These are phyloP conservation scores for Cybosia mesomella DNA, from an alignment of 2,888 invertebrate genomes.

Conservation along the genomic window DNA sequence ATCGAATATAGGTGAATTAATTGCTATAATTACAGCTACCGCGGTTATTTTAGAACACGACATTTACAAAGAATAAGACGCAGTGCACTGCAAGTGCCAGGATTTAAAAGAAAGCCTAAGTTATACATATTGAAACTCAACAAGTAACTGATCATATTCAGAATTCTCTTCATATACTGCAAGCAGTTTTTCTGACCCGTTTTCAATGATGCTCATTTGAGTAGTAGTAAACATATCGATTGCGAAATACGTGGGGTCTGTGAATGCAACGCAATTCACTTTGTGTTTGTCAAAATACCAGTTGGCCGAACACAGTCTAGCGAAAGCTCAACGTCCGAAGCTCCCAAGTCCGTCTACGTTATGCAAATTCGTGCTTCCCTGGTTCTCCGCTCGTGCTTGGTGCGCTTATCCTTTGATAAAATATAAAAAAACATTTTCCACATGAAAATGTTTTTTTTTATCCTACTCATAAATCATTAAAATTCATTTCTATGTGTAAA, in stretches of 20 bases:
- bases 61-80: no score
- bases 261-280: not conserved
- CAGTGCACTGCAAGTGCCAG: no score
- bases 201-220: not conserved
- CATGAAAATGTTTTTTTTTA: no score
- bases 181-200: not conserved
- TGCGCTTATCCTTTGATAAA: not conserved
- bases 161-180: not conserved
- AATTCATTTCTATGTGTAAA: not conserved
- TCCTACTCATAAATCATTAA: no score
- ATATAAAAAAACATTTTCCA: no score
- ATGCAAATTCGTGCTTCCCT: not conserved
- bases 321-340: conserved; percentile 1
- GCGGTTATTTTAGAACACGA: no score
- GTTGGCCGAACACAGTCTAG: not conserved
- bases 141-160: not conserved
- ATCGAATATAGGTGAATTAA: no score
- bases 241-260: not conserved
- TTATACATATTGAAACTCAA: not conserved
- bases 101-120: no score
- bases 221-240: not conserved
- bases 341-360: conserved; percentile 2
- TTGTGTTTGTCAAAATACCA: not conserved
- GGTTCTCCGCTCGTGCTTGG: not conserved
- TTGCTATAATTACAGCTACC: no score